Base-by-base conservation (phyloP, 2,113 vertebrate genomes). In the Chitala chitala region DNA sequence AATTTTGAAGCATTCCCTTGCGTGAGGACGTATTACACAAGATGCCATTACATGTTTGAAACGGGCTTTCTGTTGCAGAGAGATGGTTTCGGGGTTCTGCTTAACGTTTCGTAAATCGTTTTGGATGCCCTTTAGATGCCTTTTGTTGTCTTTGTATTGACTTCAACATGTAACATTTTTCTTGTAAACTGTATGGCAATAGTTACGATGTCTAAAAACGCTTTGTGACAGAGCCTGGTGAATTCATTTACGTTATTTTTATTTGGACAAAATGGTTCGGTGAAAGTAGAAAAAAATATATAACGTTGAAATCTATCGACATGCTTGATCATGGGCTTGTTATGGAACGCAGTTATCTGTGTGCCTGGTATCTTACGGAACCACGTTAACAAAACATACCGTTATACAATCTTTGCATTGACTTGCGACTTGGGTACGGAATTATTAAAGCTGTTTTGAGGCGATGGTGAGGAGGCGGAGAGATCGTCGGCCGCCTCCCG, bases 1-100 rank as follows among this genome's bases (percentile, higher is more conserved):
- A n/a, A 24, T 59, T 75, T 51, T 75, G 40, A 38, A 74, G 31
- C 46, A 69, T 71, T 75, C 77, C 66, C 55, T 54, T 44, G 64
- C 46, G 6, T 63, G 48, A 48, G 58, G 5, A 50, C 29, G 69
- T 56, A 79, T 68, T 44, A 63, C 59, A 50, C 68, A 66, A 71
- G 71, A 66, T 58, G 42, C 71, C 44, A 26, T 50, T 72, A 46
- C 31, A 63, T 63, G 59, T 20, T n/a, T n/a, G 59, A 31, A 59
- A 42, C 24, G 63, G 24, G 63, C 17, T 65, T 38, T 65, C 36
- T 65, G 61, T 51, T 42, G 38, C 42, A 42, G 9, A 38, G 64
- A 22, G 38, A 36, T 26, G 22, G 42, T 46, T 66, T 22, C n/a
- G 26, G 42, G 64, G 22, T 44, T 46, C 12, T 46, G 13, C 12